A percentile compares a stretch with the other conserved stretches of the same genome.
Conservation (phyloP, 2,113 vertebrate species). For the mouse (Mus musculus) region GRCm39 chr7:72278501-72279000, state of each 20-base stretch:
- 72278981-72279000: no score
- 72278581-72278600: background rate
- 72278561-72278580: background rate
- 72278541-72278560: background rate
- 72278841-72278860: no score
- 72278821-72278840: no score
- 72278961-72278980: background rate
- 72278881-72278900: no score
- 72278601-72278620: background rate
- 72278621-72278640: background rate
- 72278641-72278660: background rate
- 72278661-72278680: background rate
- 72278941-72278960: no score
- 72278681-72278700: background rate
- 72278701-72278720: background rate
- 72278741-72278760: background rate
- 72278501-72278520: background rate
- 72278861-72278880: no score
- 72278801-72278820: no score
- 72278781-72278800: no score
- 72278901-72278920: no score
- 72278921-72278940: no score
- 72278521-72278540: background rate
- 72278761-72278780: background rate
- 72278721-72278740: background rate